A percentile compares a stretch with the other conserved stretches of the same genome.
phyloP scores from a whole-genome alignment of 2,888 invertebrate genomes.

The Agriopis marginaria region DNA sequence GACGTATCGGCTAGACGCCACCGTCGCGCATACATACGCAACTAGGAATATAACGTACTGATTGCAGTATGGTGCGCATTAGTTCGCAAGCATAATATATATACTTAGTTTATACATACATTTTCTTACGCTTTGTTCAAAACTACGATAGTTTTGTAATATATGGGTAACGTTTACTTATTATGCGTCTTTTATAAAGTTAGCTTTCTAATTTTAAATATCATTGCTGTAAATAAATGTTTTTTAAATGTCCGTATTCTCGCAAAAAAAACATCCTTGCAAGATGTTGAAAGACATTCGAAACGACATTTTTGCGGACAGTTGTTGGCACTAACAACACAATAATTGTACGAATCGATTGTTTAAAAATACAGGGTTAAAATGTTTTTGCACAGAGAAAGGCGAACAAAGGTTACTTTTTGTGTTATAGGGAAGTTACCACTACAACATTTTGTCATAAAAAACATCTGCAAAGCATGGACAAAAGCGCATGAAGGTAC shows the following conservation, averaged over 20 bases:
- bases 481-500: conserved; percentile 67
- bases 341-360: conserved; percentile 52
- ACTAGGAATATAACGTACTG: conserved; percentile 17
- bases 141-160: neutral
- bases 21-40: conserved; percentile 11
- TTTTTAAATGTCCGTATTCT: conserved; percentile 10
- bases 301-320: conserved; percentile 51
- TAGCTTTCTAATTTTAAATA: neutral
- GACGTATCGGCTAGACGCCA: conserved; percentile 40
- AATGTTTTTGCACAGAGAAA: conserved; percentile 50
- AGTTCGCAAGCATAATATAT: too few relatives aligned
- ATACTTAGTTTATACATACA: too few relatives aligned
- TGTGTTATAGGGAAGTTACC: conserved; percentile 50
- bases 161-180: neutral
- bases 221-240: conserved; percentile 11
- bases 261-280: conserved; percentile 23
- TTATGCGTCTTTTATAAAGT: neutral
- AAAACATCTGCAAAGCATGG: conserved; percentile 69
- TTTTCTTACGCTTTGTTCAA: neutral
- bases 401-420: conserved; percentile 56
- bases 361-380: conserved; percentile 62
- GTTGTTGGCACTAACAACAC: conserved; percentile 55
- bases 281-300: conserved; percentile 46
- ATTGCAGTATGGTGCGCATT: neutral
- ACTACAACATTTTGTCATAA: conserved; percentile 55